Conservation (phyloP, 2,888 invertebrate species). For the Sicus ferrugineus region DNA sequence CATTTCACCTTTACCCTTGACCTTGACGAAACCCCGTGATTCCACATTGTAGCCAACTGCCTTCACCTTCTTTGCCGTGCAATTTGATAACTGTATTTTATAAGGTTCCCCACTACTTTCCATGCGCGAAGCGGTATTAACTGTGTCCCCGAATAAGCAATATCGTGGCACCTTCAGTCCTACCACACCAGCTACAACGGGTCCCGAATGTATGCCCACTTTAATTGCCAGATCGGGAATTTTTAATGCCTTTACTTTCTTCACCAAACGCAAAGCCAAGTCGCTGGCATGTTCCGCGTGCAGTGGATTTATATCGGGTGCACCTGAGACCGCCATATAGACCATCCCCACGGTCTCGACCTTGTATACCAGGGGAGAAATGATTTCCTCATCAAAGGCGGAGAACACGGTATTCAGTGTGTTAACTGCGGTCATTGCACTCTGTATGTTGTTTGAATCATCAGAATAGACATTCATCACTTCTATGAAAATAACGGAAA, state of each 20-base stretch:
- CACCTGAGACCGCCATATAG: slow-evolving; percentile 92
- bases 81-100: slow-evolving; percentile 80
- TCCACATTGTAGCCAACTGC: slow-evolving; percentile 73
- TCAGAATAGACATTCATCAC: slow-evolving; percentile 60
- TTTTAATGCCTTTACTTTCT: slow-evolving; percentile 73
- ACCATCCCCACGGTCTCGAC: slow-evolving; percentile 93
- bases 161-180: slow-evolving; percentile 81
- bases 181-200: slow-evolving; percentile 87
- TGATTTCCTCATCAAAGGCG: slow-evolving; percentile 83
- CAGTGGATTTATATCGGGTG: slow-evolving; percentile 76
- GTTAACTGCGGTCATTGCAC: slow-evolving; percentile 81
- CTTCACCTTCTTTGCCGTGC: slow-evolving; percentile 74
- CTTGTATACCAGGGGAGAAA: slow-evolving; percentile 87
- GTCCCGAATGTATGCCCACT: slow-evolving; percentile 81
- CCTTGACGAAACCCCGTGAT: slow-evolving; percentile 76
- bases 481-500: slow-evolving; percentile 64
- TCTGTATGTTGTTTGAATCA: slow-evolving; percentile 59
- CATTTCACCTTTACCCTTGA: slow-evolving; percentile 92
- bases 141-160: slow-evolving; percentile 90
- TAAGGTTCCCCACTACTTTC: slow-evolving; percentile 75
- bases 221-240: slow-evolving; percentile 71
- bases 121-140: slow-evolving; percentile 92
- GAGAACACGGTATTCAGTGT: slow-evolving; percentile 88
- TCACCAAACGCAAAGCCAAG: slow-evolving; percentile 78
- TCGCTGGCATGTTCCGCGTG: slow-evolving; percentile 83